Evolutionary conservation across 2,113 vertebrate species (phyloP).

Genomic region (Vimba vimba): DNA sequence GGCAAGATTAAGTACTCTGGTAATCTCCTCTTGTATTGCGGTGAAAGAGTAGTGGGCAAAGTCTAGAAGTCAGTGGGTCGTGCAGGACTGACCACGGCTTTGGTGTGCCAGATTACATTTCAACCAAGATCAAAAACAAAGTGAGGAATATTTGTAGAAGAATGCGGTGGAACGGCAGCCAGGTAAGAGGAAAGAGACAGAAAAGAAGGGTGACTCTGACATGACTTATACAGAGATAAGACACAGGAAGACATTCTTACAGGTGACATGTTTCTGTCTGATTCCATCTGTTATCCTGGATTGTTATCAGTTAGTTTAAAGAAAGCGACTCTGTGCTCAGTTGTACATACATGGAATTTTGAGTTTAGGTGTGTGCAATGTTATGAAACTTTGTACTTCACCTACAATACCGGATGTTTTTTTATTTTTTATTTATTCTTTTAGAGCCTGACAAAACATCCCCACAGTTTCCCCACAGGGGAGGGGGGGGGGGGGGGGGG

Average conservation of each 20-base stretch:
- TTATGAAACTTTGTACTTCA: conserved; percentile 10
- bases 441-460: neutral
- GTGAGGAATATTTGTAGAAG: conserved; percentile 50
- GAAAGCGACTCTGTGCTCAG: neutral
- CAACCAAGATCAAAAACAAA: conserved; percentile 30
- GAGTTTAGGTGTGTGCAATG: neutral
- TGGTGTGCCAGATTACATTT: neutral
- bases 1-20: conserved; percentile 27
- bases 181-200: conserved; percentile 59
- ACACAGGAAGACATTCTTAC: conserved; percentile 58
- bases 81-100: neutral
- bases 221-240: conserved; percentile 46
- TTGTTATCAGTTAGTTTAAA: conserved; percentile 62
- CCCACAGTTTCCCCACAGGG: neutral
- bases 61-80: conserved; percentile 1
- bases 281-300: conserved; percentile 65
- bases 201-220: conserved; percentile 24
- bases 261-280: conserved; percentile 61
- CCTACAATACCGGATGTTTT: neutral
- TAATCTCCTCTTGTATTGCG: conserved; percentile 61
- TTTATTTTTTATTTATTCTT: neutral
- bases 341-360: neutral
- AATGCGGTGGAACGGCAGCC: conserved; percentile 67
- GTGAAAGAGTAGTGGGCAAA: conserved; percentile 12
- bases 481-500: too few species aligned